Evolutionary conservation across 2,797 vertebrate genomes (phyloP).

Genomic region (Cheirogaleus major): DNA sequence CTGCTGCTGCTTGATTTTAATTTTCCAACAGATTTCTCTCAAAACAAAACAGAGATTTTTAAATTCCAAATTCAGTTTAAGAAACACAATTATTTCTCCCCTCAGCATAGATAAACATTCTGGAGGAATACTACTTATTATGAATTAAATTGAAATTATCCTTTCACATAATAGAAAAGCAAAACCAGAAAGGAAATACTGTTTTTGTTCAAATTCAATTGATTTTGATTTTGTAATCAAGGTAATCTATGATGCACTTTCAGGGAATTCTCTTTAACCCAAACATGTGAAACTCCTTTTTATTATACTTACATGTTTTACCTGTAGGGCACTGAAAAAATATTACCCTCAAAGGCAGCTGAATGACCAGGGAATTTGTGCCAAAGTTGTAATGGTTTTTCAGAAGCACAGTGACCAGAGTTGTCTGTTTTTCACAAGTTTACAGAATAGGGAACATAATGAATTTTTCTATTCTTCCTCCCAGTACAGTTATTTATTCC

Average conservation of each 20-base stretch:
- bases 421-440: neutral
- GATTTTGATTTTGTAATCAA: neutral
- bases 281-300: neutral
- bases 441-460: neutral
- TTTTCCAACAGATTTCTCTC: constrained; percentile 24
- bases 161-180: neutral
- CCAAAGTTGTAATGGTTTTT: neutral
- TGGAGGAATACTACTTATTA: neutral
- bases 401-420: neutral
- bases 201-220: neutral
- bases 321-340: neutral
- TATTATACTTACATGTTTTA: neutral
- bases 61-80: neutral
- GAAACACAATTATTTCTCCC: neutral
- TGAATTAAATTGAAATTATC: constrained; percentile 24
- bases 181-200: neutral
- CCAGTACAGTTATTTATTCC: neutral
- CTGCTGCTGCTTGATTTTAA: neutral
- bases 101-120: neutral
- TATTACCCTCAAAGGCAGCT: neutral
- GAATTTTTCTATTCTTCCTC: neutral
- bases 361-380: neutral
- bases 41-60: neutral
- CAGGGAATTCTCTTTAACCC: neutral
- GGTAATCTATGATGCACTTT: neutral